Conservation (phyloP, 2,797 vertebrate genomes). For the Gymnopithys bicolor region DNA sequence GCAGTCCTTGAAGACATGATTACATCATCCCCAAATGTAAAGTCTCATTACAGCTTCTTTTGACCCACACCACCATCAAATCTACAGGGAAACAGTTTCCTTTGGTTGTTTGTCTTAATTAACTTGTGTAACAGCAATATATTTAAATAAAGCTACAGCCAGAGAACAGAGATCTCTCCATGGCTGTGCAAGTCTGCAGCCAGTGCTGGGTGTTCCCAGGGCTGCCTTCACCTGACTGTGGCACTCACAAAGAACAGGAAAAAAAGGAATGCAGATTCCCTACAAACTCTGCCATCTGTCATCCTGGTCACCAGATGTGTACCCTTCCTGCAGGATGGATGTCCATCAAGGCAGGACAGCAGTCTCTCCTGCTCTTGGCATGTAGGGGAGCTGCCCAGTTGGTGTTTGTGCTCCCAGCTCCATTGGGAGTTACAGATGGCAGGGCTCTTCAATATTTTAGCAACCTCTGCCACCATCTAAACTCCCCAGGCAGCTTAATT, state of each 20-base stretch:
- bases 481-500: conserved; percentile 28
- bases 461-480: conserved; percentile 1
- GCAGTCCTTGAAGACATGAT: not conserved
- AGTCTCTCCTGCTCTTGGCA: not conserved
- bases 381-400: not conserved
- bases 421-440: not conserved
- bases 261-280: not conserved
- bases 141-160: not conserved
- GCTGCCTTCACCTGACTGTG: not conserved
- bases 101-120: not conserved
- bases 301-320: not conserved
- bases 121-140: fast-evolving
- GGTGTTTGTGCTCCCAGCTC: not conserved
- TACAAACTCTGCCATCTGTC: not conserved
- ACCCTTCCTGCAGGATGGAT: not conserved
- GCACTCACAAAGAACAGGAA: not conserved
- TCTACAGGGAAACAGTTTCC: not conserved
- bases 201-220: not conserved
- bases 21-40: not conserved
- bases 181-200: fast-evolving
- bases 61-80: not conserved
- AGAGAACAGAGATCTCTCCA: not conserved
- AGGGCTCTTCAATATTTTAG: conserved; percentile 40
- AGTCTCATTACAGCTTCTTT: not conserved
- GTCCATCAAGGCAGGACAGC: not conserved